Evolutionary conservation across 2,113 vertebrate genomes (phyloP), one percentile per base, ranked within the genome.

Genomic region (Perognathus longimembris): DNA sequence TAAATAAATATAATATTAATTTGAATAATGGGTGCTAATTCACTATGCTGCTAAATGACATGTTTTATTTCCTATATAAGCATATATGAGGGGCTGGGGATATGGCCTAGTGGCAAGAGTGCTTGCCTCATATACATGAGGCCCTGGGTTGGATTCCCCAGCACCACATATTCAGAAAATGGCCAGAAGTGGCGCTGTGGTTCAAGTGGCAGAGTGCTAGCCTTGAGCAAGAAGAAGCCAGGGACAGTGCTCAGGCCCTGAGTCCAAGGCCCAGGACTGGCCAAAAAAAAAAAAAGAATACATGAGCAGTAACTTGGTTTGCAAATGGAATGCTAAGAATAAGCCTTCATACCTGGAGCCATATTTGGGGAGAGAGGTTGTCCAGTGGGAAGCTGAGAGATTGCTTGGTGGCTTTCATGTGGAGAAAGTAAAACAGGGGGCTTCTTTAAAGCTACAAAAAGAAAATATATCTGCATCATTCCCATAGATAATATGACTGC

Each of bases 361-460:
- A 97, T 86, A 73, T 98, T 97, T 38, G 95, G 95, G 77, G 96
- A 96, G 0, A 93, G 97, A 83, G 97, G 97, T 76, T 98, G 97
- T 28, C 97, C 97, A 34, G 97, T 98, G 76, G 97, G 95, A 40
- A 96, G 91, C 78, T 93, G 95, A 7, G 95, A 1, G 54, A 93
- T 61, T 83, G 86, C 92, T 6, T 97, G 97, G 78, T 95, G 97
- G 75, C 32, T 93, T 95, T 97, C 97, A 66, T 70, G 94, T 74
- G 92, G 96, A 95, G 96, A 91, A 96, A 93, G 89, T 93, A 97
- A 98, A 95, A 98, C 93, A 85, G 96, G 96, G 0, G 97, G 97
- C 88, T 98, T 98, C 97, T 96, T 98, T 94, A 98, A 95, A 96
- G 96, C 98, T 98, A 70, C 38, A 97, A 42, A 89, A 91, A 96